Evolutionary conservation across 1,140 invertebrate species (phyloP), one percentile per base, ranked within the genome.

Genomic region (Euglossa dilemma): DNA sequence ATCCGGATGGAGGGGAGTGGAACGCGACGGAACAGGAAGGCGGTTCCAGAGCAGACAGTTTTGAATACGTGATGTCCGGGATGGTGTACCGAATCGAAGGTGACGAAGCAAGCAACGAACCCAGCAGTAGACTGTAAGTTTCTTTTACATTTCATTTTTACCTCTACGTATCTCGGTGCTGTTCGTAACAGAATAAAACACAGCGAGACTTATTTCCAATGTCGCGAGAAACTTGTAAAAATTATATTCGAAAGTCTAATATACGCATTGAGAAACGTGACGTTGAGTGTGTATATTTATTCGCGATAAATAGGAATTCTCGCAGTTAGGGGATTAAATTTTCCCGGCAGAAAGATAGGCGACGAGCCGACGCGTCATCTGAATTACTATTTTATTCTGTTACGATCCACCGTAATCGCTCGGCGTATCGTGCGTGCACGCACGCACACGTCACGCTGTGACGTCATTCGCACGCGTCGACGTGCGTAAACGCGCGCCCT

Each of bases 51-150:
- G 98, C 99, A 0, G 98, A 99, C 91, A 98, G 97, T 91, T 99
- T 99, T 92, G 99, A 99, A 92, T 99, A 99, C 95, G 98, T 99
- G 18, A 99, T 99, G 99, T 99, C 98, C 86, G 99, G 99, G n/a
- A 99, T 99, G 94, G 98, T 99, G 70, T 99, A 99, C 93, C 96
- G 98, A 71, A 99, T 99, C 91, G 99, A 99, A 94, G 98, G 98
- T 20, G 99, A 99, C 91, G 99, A 99, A 85, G 97, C 96, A n/a
- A 96, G 96, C 47, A 96, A 96, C 84, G 98, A 99, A 92, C 96
- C 97, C 0, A 97, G 97, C 14, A 97, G 97, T 28, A 95, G 98
- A 94, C 92, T 99, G 95, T 97, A 94, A 97, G 96, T 14, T 67
- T 71, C 16, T 43, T 70, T 70, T 11, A 70, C 12, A 9, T 52